Base-by-base conservation (phyloP, 1,140 invertebrate genomes). In the Sipha flava region DNA sequence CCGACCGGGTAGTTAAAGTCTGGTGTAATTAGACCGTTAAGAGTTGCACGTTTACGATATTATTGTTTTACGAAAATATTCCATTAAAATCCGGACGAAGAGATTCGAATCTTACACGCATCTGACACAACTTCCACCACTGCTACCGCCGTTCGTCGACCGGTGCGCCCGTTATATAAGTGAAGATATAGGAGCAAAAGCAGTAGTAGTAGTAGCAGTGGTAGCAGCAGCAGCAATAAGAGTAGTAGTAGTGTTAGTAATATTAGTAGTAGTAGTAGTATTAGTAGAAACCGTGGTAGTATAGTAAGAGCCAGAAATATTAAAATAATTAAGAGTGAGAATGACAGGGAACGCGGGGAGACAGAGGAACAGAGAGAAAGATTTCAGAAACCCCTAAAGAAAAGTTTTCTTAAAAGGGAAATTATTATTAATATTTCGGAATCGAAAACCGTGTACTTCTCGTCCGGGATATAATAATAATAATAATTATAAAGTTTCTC, bases 391-490 rank as follows among this genome's bases (percentile, higher is more conserved):
- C 29, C 31, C 29, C 16, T 18, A 31, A 57, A 77, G 73, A 77
- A 77, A 77, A 77, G 73, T 77, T 77, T 77, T 54, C 52, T 52
- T n/a, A 77, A 77, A 75, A 77, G 73, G 73, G 73, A 77, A 77
- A 77, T 77, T 57, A 77, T 77, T 57, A 54, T 77, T 73, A 49
- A 73, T 54, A 73, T 77, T 77, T 57, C 34, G 73, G 49, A 77
- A 77, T 77, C 73, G 49, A 77, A 77, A 77, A 77, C 72, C 72
- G 49, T 75, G 49, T 40, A 40, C 26, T 57, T 59, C 26, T 77
- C 49, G 52, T 77, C 73, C 73, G 73, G 49, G 37, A 59, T 59
- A 59, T 59, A 57, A 59, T 64, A 64, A 59, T 59, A 57, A 59
- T 64, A 64, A 64, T 77, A 77, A 77, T 77, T 77, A 77, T 77